Conservation (phyloP, 2,113 vertebrate genomes). For the Oncorhynchus keta region DNA sequence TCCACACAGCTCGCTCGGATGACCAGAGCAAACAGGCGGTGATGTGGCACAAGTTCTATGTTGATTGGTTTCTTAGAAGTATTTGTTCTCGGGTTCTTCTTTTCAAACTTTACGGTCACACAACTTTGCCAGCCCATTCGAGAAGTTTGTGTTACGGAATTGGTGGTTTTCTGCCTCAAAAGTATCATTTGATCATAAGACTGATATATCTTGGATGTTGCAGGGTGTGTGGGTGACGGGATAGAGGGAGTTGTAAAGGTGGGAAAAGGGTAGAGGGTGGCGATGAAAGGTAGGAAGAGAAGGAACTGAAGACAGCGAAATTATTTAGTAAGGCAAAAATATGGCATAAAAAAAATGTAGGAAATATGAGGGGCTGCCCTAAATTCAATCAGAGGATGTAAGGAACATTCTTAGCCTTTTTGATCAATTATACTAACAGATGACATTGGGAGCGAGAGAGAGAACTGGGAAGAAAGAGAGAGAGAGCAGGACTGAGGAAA, state of each 20-base stretch:
- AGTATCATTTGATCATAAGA: background rate
- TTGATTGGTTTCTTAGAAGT: background rate
- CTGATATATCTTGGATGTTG: constrained; percentile 16
- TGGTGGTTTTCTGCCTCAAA: background rate
- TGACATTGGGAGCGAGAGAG: constrained; percentile 48
- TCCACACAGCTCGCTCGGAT: constrained; percentile 18
- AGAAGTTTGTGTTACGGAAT: constrained; percentile 12
- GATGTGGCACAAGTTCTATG: constrained; percentile 17
- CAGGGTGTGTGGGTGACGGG: constrained; percentile 49
- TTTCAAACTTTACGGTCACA: background rate
- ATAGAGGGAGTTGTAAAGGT: constrained; percentile 24
- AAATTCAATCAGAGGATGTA: constrained; percentile 54
- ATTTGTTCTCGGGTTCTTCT: no score
- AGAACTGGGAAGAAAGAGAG: background rate
- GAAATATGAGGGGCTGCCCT: constrained; percentile 45
- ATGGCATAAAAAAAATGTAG: constrained; percentile 24
- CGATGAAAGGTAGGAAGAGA: constrained; percentile 36
- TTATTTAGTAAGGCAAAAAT: background rate
- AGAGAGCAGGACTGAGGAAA: constrained; percentile 15
- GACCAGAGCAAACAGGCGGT: constrained; percentile 23
- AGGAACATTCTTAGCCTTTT: constrained; percentile 60
- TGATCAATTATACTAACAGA: constrained; percentile 71
- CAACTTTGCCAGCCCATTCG: background rate
- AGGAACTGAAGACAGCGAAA: constrained; percentile 9
- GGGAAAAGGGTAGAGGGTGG: constrained; percentile 35